Evolutionary conservation across 2,113 vertebrate species (phyloP).

Genomic region (Athene cunicularia): DNA sequence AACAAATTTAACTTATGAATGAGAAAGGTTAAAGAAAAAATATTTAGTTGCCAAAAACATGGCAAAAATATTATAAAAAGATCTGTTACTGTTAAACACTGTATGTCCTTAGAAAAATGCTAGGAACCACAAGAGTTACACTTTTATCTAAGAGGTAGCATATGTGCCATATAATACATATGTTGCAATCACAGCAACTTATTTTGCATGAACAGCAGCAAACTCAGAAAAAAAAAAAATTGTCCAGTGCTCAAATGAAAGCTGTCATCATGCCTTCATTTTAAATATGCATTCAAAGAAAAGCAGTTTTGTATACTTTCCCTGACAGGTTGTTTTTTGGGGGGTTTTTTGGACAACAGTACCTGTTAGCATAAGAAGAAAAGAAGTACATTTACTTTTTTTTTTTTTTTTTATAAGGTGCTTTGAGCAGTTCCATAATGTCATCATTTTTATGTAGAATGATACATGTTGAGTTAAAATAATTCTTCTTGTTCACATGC

Average conservation of each 20-base stretch:
- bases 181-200: conserved; percentile 54
- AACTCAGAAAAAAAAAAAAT: conserved; percentile 46
- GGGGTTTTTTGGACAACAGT: not conserved
- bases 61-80: conserved; percentile 73
- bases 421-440: conserved; percentile 30
- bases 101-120: conserved; percentile 59
- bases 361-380: conserved; percentile 19
- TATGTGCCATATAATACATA: conserved; percentile 47
- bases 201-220: conserved; percentile 65
- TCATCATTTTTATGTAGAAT: not conserved
- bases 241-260: conserved; percentile 59
- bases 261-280: conserved; percentile 49
- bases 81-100: conserved; percentile 67
- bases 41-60: conserved; percentile 68
- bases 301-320: conserved; percentile 12
- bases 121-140: conserved; percentile 60
- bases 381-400: conserved; percentile 28
- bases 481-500: conserved; percentile 14
- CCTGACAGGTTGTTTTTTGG: not conserved
- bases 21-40: conserved; percentile 73
- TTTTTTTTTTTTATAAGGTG: conserved; percentile 7
- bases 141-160: conserved; percentile 63
- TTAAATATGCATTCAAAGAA: conserved; percentile 46
- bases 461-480: not conserved
- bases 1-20: conserved; percentile 75